These are phyloP conservation scores for Hypsopygia costalis DNA, from an alignment of 2,888 invertebrate genomes.

Conservation along the genomic window DNA sequence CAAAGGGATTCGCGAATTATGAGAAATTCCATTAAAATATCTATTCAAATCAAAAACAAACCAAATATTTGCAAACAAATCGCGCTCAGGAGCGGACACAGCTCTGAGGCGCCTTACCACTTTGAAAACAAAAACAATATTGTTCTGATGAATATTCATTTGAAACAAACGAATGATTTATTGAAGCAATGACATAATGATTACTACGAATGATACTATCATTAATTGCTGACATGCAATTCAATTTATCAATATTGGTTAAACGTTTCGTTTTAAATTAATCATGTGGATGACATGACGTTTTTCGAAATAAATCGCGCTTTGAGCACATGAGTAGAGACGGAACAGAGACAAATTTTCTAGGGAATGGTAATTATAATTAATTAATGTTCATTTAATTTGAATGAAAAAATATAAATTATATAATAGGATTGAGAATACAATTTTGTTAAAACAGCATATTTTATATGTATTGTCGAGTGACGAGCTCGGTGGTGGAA, in stretches of 20 bases:
- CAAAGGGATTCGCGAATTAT: neutral
- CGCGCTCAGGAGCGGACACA: neutral
- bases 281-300: no score
- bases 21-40: neutral
- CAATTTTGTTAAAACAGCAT: no score
- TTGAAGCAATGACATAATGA: slow-evolving; percentile 14
- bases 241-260: neutral
- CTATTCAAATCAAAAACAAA: neutral
- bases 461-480: no score
- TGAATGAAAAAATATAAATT: no score
- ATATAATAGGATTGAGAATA: no score
- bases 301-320: no score
- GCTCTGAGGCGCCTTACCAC: slow-evolving; percentile 12
- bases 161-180: slow-evolving; percentile 39
- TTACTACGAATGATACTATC: no score
- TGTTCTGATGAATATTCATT: slow-evolving; percentile 47
- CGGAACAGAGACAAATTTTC: no score
- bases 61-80: neutral
- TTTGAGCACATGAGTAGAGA: no score
- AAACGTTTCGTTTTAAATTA: neutral
- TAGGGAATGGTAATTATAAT: no score
- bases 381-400: no score
- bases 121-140: slow-evolving; percentile 31
- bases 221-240: slow-evolving; percentile 8
- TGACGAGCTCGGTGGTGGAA: no score